Conservation (phyloP, 2,888 invertebrate genomes). For the Oegoconia quadripuncta region DNA sequence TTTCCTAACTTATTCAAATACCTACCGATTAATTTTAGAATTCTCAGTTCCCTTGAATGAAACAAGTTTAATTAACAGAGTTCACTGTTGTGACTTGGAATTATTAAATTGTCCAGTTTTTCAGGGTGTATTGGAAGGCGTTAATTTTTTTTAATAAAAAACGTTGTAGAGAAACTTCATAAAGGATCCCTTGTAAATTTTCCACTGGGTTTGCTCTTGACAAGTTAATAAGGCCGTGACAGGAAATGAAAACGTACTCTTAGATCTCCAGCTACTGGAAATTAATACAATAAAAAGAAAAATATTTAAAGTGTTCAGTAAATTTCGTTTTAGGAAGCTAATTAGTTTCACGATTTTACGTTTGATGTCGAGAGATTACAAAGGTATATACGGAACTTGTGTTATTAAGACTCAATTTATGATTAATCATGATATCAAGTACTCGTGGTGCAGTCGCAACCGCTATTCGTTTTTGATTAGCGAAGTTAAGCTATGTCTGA, state of each 20-base stretch:
- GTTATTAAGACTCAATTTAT: no score
- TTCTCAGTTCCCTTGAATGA: slow-evolving; percentile 66
- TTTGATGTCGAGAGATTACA: no score
- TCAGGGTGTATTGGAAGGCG: slow-evolving; percentile 4
- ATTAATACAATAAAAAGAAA: no score
- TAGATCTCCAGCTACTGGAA: no score
- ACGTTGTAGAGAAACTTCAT: background rate
- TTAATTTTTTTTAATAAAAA: slow-evolving; percentile 8
- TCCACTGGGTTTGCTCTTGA: slow-evolving; percentile 8
- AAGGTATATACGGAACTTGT: no score
- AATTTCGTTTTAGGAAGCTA: no score
- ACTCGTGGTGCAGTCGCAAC: no score
- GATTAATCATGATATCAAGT: no score
- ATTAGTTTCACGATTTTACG: no score
- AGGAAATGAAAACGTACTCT: background rate
- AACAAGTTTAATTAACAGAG: slow-evolving; percentile 71
- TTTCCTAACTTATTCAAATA: slow-evolving; percentile 60
- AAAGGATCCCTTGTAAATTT: background rate
- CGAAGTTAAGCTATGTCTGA: no score
- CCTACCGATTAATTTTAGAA: slow-evolving; percentile 70
- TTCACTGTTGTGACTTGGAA: slow-evolving; percentile 40
- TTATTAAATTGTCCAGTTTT: slow-evolving; percentile 20
- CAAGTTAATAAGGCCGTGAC: slow-evolving; percentile 8
- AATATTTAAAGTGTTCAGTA: no score
- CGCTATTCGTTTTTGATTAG: no score